Percentiles rank a stretch among this genome's conserved stretches.
These are phyloP conservation scores for Eristalis arbustorum DNA, from an alignment of 2,888 invertebrate species.

Conservation along the genomic window DNA sequence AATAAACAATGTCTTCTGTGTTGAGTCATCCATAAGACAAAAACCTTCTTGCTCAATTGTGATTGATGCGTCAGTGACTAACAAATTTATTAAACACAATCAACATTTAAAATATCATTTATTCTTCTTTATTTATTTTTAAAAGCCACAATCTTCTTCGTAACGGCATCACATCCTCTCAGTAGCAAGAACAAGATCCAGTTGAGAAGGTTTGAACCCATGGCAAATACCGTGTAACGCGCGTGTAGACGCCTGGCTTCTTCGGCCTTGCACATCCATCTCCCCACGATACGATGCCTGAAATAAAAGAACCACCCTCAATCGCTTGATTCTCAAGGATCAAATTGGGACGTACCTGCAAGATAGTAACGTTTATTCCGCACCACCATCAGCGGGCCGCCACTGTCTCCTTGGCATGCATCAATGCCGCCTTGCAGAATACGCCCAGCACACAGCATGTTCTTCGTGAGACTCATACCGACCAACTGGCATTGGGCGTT, in stretches of 20 bases:
- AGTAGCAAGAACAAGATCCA: slow-evolving; percentile 43
- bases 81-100: too few species aligned
- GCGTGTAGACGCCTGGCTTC: slow-evolving; percentile 48
- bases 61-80: too few species aligned
- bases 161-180: background rate
- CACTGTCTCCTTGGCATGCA: slow-evolving; percentile 61
- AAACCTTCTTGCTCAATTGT: too few species aligned
- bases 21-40: too few species aligned
- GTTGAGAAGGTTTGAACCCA: slow-evolving; percentile 26
- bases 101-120: too few species aligned
- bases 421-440: slow-evolving; percentile 8
- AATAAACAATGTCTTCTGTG: too few species aligned
- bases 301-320: background rate
- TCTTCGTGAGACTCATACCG: slow-evolving; percentile 39
- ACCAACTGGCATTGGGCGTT: slow-evolving; percentile 45
- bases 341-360: slow-evolving; percentile 36
- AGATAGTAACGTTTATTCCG: slow-evolving; percentile 32
- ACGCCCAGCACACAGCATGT: slow-evolving; percentile 57
- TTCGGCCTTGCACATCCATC: slow-evolving; percentile 48
- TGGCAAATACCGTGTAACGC: slow-evolving; percentile 19
- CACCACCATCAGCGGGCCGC: slow-evolving; percentile 63
- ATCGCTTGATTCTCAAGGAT: background rate
- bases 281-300: slow-evolving; percentile 59
- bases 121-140: too few species aligned
- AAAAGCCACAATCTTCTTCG: background rate